Evolutionary conservation across 2,888 invertebrate species (phyloP).

Genomic region (Gortyna flavago): DNA sequence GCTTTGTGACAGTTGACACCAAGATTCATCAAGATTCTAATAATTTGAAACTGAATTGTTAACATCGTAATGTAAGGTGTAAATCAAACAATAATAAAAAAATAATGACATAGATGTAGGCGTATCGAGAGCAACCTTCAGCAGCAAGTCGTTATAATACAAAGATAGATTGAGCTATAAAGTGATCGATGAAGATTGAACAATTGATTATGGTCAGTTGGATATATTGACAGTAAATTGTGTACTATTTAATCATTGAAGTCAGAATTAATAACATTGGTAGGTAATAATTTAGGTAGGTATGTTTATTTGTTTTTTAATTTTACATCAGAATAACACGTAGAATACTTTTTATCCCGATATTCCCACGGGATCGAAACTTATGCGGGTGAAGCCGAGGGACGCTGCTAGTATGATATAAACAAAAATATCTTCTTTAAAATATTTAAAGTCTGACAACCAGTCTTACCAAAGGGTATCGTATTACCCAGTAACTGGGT

Average conservation of each 20-base stretch:
- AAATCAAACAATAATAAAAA: conserved; percentile 31
- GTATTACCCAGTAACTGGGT: no score
- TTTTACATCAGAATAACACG: no score
- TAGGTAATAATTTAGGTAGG: background rate
- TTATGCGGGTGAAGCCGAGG: no score
- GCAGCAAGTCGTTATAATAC: conserved; percentile 11
- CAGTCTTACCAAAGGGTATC: no score
- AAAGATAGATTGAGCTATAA: conserved; percentile 43
- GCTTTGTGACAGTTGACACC: background rate
- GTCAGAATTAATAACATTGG: conserved; percentile 6
- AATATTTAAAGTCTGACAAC: no score
- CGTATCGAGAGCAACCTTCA: conserved; percentile 36
- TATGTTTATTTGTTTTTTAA: background rate
- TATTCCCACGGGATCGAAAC: no score
- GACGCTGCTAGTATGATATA: no score
- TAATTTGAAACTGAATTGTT: background rate
- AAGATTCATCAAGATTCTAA: background rate
- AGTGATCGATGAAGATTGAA: conserved; percentile 46
- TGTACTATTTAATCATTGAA: conserved; percentile 23
- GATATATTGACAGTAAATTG: conserved; percentile 19
- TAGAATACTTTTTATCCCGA: no score
- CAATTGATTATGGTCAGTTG: conserved; percentile 20
- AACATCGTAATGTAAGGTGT: background rate
- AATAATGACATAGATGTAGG: conserved; percentile 24
- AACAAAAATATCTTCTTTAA: no score